phyloP scores from a whole-genome alignment of 2,888 invertebrate species.

The Napeogenes inachia region DNA sequence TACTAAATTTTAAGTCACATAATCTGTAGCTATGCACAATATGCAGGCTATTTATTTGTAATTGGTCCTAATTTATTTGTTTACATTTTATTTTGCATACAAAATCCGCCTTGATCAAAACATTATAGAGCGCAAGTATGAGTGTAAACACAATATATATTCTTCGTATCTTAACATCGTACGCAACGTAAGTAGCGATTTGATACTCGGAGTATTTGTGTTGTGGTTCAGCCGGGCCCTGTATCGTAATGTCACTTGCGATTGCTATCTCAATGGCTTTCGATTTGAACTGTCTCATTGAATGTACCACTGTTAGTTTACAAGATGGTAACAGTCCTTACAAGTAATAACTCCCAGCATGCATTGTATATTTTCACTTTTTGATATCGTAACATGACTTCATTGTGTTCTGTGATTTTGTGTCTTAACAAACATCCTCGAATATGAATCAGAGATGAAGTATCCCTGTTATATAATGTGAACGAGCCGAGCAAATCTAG shows the following conservation, averaged over 20 bases:
- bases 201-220: neutral
- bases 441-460: too few species aligned
- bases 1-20: neutral
- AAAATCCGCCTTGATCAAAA: neutral
- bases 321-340: neutral
- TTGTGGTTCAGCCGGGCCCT: neutral
- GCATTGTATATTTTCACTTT: neutral
- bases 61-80: too few species aligned
- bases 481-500: too few species aligned
- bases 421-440: too few species aligned
- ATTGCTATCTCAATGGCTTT: conserved; percentile 5
- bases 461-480: too few species aligned
- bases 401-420: neutral
- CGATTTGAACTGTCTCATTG: conserved; percentile 6
- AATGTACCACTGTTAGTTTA: neutral
- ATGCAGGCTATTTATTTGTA: too few species aligned
- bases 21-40: neutral
- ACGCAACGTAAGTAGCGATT: conserved; percentile 2
- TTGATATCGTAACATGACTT: neutral
- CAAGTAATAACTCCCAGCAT: neutral
- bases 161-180: neutral
- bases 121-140: neutral
- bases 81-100: neutral
- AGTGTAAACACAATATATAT: neutral
- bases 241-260: conserved; percentile 3